These are phyloP conservation scores for Catharus ustulatus DNA, from an alignment of 2,797 vertebrate genomes.

Conservation along the genomic window DNA sequence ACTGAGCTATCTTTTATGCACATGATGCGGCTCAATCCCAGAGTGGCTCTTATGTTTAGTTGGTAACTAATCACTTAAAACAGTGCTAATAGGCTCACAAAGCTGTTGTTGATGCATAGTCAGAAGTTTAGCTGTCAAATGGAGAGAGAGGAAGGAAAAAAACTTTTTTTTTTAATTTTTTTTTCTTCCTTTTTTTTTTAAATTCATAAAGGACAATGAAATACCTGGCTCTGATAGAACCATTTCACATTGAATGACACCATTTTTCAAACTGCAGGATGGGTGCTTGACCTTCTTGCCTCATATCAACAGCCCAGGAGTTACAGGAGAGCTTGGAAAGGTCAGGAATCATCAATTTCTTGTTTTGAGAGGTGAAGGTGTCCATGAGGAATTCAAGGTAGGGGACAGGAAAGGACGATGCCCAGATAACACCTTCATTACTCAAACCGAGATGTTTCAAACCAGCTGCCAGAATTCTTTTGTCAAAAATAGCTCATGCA, in stretches of 20 bases:
- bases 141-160: background rate
- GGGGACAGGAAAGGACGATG: background rate
- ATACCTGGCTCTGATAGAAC: background rate
- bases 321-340: background rate
- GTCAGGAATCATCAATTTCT: background rate
- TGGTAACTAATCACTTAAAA: background rate
- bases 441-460: background rate
- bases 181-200: background rate
- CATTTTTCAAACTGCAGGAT: rapidly evolving
- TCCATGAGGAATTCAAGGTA: background rate
- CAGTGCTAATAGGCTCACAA: background rate
- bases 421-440: background rate
- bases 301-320: background rate
- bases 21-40: background rate
- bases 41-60: background rate
- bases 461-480: background rate
- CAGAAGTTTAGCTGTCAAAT: background rate
- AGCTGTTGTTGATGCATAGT: background rate
- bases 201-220: background rate
- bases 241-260: background rate
- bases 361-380: background rate
- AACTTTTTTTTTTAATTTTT: background rate
- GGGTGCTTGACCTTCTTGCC: background rate
- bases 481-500: background rate
- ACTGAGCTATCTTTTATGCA: background rate